Evolutionary conservation across 2,113 vertebrate species (phyloP).

Genomic region (Dissostichus mawsoni): DNA sequence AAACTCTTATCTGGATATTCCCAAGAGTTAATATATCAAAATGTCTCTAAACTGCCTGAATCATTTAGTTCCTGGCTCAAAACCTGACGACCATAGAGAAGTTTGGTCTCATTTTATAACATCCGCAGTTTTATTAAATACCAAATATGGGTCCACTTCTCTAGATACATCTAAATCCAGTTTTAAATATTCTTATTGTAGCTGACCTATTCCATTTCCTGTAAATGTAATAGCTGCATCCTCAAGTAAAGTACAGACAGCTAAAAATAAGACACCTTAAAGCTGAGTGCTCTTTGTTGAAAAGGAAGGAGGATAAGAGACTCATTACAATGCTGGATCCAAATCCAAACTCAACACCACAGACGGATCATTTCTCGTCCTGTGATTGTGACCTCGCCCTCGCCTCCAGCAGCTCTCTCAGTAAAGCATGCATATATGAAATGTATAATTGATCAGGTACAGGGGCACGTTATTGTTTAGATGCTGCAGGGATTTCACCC

Average conservation of each 20-base stretch:
- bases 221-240: too few relatives aligned
- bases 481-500: slow-evolving; percentile 21
- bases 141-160: too few relatives aligned
- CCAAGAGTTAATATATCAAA: too few relatives aligned
- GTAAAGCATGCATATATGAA: background rate
- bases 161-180: background rate
- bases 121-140: too few relatives aligned
- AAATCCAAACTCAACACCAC: background rate
- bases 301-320: background rate
- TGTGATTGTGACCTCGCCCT: slow-evolving; percentile 3
- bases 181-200: background rate
- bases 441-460: slow-evolving; percentile 44
- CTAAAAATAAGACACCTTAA: background rate
- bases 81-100: too few relatives aligned
- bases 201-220: too few relatives aligned
- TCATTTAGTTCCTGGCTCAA: too few relatives aligned
- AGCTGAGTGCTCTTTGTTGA: background rate
- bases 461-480: slow-evolving; percentile 32
- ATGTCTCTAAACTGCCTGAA: too few relatives aligned
- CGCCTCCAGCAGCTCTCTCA: background rate
- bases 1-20: too few relatives aligned
- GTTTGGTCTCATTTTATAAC: too few relatives aligned
- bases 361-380: background rate
- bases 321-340: background rate
- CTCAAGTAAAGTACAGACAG: too few relatives aligned